A percentile compares a stretch with the other conserved stretches of the same genome.
phyloP scores from a whole-genome alignment of 1,140 invertebrate species.

The Dermatophagoides farinae region DNA sequence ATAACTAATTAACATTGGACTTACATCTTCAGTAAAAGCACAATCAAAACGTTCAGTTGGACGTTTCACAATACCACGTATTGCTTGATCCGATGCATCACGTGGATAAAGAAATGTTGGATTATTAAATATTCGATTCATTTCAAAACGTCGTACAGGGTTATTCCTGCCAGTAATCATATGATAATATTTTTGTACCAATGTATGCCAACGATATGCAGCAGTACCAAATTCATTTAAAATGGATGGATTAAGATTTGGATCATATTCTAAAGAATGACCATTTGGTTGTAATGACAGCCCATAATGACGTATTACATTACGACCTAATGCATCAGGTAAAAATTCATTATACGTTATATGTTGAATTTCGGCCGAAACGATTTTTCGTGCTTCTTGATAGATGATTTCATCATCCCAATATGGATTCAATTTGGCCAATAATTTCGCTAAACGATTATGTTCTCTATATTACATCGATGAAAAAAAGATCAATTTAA shows the following conservation, averaged over 20 bases:
- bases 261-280: constrained; percentile 24
- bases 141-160: not conserved
- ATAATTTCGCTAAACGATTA: constrained; percentile 24
- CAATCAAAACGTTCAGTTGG: constrained; percentile 43
- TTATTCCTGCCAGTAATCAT: constrained; percentile 10
- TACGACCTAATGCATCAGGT: constrained; percentile 43
- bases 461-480: too few species aligned
- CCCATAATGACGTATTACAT: constrained; percentile 20
- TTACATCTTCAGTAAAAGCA: constrained; percentile 42
- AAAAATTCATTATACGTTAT: constrained; percentile 72
- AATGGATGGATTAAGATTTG: constrained; percentile 26
- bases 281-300: constrained; percentile 23
- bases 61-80: constrained; percentile 12
- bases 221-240: constrained; percentile 27
- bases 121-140: constrained; percentile 16
- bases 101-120: constrained; percentile 13
- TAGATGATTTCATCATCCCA: constrained; percentile 21
- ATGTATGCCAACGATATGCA: constrained; percentile 18
- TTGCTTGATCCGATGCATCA: constrained; percentile 14
- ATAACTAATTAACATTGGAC: too few species aligned
- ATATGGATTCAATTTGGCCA: constrained; percentile 18
- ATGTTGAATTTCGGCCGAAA: constrained; percentile 64
- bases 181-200: constrained; percentile 20
- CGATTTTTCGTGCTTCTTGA: constrained; percentile 49
- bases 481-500: constrained; percentile 16